Conservation (phyloP, 2,797 vertebrate genomes). For the Dendrocincla tyrannina region DNA sequence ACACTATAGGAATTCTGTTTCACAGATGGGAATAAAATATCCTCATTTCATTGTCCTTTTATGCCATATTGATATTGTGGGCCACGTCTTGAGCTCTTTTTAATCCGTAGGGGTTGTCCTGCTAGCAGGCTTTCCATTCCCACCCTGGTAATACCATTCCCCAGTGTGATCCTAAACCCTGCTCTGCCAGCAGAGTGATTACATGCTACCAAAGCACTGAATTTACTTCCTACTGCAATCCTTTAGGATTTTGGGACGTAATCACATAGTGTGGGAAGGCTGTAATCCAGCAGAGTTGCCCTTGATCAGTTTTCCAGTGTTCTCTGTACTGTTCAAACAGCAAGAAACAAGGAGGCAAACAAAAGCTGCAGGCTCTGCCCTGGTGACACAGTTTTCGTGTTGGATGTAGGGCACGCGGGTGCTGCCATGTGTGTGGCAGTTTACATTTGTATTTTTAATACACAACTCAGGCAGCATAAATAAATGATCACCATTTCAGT, state of each 20-base stretch:
- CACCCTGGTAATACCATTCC: neutral
- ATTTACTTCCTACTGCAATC: neutral
- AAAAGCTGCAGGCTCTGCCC: neutral
- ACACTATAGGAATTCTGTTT: neutral
- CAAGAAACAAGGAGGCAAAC: neutral
- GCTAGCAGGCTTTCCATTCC: neutral
- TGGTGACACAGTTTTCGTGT: neutral
- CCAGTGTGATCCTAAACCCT: neutral
- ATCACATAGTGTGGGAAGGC: neutral
- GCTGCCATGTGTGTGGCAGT: neutral
- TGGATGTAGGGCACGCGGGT: neutral
- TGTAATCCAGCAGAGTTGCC: neutral
- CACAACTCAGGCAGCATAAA: rapidly evolving
- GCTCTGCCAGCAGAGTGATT: neutral
- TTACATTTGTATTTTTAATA: neutral
- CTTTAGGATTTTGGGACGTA: neutral
- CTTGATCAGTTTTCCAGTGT: neutral
- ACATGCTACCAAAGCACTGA: neutral
- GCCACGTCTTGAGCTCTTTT: neutral
- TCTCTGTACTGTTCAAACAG: neutral
- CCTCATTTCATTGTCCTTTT: neutral
- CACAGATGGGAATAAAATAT: neutral
- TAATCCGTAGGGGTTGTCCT: neutral
- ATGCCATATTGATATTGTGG: neutral
- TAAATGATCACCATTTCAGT: neutral